Conservation (phyloP, 1,140 invertebrate species). For the Halictus rubicundus region DNA sequence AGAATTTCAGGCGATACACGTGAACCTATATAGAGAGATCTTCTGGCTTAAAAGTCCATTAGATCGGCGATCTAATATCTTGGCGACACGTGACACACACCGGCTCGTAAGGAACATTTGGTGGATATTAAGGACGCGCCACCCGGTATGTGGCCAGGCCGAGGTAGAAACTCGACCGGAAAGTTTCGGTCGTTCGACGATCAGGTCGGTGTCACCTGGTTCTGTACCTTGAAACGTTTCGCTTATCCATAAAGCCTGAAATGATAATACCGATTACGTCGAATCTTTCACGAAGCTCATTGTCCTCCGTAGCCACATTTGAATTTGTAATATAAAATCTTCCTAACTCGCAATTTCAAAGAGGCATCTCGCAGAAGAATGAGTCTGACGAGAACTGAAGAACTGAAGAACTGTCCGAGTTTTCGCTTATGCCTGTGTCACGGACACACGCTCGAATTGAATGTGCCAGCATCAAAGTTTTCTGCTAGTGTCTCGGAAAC, state of each 20-base stretch:
- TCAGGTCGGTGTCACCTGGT: slow-evolving; percentile 31
- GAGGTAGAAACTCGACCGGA: slow-evolving; percentile 46
- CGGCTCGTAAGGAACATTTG: slow-evolving; percentile 71
- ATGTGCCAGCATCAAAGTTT: too few species aligned
- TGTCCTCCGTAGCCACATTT: not conserved
- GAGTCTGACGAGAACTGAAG: too few species aligned
- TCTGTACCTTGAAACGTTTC: not conserved
- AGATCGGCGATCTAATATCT: slow-evolving; percentile 69
- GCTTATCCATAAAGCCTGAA: not conserved
- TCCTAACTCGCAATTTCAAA: too few species aligned
- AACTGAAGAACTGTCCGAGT: too few species aligned
- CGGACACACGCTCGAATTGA: too few species aligned
- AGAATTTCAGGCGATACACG: slow-evolving; percentile 35
- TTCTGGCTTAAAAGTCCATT: slow-evolving; percentile 72
- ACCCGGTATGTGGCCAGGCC: slow-evolving; percentile 61
- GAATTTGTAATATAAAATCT: too few species aligned
- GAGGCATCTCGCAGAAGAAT: too few species aligned
- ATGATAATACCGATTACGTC: not conserved
- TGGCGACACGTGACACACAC: slow-evolving; percentile 67
- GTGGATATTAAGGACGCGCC: slow-evolving; percentile 71
- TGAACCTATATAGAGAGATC: slow-evolving; percentile 59
- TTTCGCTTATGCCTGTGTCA: too few species aligned
- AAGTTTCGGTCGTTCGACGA: slow-evolving; percentile 48
- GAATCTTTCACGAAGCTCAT: not conserved
- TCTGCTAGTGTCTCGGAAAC: too few species aligned